A percentile compares a stretch with the other conserved stretches of the same genome.
phyloP scores from a whole-genome alignment of 2,113 vertebrate genomes.

The Dicrurus megarhynchus region DNA sequence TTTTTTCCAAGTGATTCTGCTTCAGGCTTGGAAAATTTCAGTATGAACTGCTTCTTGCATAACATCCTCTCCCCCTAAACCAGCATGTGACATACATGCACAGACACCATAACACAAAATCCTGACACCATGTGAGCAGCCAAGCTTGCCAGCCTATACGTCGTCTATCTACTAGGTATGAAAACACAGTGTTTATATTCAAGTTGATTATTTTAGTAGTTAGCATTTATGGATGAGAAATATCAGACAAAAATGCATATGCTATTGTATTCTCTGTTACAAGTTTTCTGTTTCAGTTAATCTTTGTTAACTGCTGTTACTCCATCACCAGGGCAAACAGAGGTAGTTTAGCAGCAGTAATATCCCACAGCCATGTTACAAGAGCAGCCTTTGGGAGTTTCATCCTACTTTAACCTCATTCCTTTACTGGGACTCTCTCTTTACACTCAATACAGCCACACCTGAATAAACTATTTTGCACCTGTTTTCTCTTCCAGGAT shows the following conservation, averaged over 20 bases:
- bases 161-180: neutral
- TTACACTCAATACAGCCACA: neutral
- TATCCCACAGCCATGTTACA: neutral
- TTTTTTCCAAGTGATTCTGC: neutral
- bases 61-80: neutral
- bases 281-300: neutral
- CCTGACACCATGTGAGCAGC: neutral
- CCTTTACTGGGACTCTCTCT: neutral
- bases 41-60: neutral
- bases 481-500: neutral
- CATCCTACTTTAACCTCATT: neutral
- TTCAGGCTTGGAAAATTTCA: neutral
- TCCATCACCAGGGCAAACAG: neutral
- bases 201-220: neutral
- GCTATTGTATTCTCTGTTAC: neutral
- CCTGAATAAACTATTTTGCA: neutral
- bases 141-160: neutral
- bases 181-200: neutral
- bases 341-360: neutral
- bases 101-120: neutral
- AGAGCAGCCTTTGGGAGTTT: neutral
- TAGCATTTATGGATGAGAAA: neutral
- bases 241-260: neutral
- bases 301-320: neutral
- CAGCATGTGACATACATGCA: accelerated